Percentiles rank a stretch among this genome's conserved stretches.
Conservation (phyloP, 2,888 invertebrate genomes). For the Listrodromus nycthemerus region DNA sequence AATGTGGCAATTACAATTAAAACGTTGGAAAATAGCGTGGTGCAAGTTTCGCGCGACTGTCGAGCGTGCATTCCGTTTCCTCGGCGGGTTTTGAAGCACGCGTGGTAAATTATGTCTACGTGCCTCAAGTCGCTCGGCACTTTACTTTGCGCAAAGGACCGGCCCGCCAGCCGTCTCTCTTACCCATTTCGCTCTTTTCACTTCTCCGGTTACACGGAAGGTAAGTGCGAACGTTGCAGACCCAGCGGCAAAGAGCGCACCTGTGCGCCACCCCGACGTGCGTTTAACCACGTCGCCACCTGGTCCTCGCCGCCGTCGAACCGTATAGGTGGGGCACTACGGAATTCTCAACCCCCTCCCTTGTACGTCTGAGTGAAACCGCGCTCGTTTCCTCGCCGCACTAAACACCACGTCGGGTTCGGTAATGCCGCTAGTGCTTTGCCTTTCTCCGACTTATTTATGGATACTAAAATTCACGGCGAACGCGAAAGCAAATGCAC, state of each 20-base stretch:
- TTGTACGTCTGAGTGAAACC: constrained; percentile 20
- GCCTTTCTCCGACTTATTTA: constrained; percentile 38
- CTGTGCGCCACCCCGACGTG: constrained; percentile 48
- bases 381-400: constrained; percentile 39
- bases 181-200: constrained; percentile 24
- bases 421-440: constrained; percentile 34
- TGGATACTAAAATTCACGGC: constrained; percentile 36
- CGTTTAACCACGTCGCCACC: constrained; percentile 60
- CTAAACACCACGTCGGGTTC: constrained; percentile 11
- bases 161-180: not conserved
- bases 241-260: constrained; percentile 54
- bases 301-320: constrained; percentile 27
- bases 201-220: constrained; percentile 5
- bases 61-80: not conserved
- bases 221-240: constrained; percentile 45
- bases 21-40: not conserved
- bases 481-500: not conserved
- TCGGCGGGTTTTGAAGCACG: not conserved
- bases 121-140: constrained; percentile 26
- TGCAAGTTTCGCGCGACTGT: not conserved
- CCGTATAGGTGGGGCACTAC: not conserved
- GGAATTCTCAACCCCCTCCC: not conserved
- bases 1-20: not conserved
- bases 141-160: constrained; percentile 12
- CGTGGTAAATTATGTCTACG: constrained; percentile 24